Evolutionary conservation across 2,888 invertebrate species (phyloP), one percentile per base, ranked within the genome.

Genomic region (Ommatoiulus sabulosus): DNA sequence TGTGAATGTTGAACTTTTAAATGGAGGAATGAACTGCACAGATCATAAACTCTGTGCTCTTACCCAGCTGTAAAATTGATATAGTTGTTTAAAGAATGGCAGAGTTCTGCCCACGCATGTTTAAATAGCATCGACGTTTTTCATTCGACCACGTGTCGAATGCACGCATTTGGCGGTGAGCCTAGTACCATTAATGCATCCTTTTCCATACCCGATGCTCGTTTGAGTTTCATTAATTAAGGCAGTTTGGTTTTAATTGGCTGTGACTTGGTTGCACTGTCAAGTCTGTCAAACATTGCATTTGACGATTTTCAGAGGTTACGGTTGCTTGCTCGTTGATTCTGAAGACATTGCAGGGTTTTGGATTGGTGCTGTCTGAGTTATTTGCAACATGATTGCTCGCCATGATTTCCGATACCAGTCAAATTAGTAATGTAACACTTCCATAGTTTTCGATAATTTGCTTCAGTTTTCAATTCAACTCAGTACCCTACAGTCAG

Each of bases 111-210:
- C 63, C 20, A 63, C 63, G 20, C 63, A 20, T 63, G 63, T 5
- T 12, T 72, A 24, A 24, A 0, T 72, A 12, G n/a, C 6, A 24
- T 72, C 10, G 12, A n/a, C n/a, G n/a, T n/a, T n/a, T n/a, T 72
- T 72, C 10, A 72, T 24, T 24, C 72, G 72, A 72, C 72, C 72
- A 72, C 72, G 24, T 72, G 72, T 72, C 72, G 24, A 72, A 72
- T 72, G 3, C 12, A 52, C 52, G 15, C 52, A 52, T 52, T 52
- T 52, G 20, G 20, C 57, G n/a, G 20, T 20, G 20, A 63, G 6
- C 63, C 63, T 63, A 63, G 63, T 20, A 1, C n/a, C 5, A 20
- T 63, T 63, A 20, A n/a, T 20, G 20, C 63, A 20, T 7, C 63
- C 63, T 63, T 63, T 20, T n/a, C n/a, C n/a, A 20, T 63, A 7